These are phyloP conservation scores for Mimachlamys varia DNA, from an alignment of 2,888 invertebrate species.

Conservation along the genomic window DNA sequence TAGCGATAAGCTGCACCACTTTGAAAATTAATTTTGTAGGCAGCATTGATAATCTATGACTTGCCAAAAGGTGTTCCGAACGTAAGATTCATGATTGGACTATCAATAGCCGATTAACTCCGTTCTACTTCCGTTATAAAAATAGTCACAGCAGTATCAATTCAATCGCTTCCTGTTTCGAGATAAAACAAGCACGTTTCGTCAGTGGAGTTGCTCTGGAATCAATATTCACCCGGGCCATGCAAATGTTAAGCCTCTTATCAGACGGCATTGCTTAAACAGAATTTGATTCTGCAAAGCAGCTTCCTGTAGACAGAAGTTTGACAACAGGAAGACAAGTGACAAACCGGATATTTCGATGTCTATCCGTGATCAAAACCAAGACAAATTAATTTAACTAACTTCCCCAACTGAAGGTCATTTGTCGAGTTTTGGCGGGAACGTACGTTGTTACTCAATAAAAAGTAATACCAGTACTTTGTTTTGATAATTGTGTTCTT, in stretches of 20 bases:
- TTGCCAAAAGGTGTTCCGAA: not conserved
- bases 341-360: not conserved
- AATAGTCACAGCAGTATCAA: not conserved
- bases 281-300: not conserved
- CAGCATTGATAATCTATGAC: not conserved
- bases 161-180: not conserved
- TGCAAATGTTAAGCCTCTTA: slow-evolving; percentile 13
- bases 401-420: not conserved
- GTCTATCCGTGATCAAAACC: not conserved
- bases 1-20: not conserved
- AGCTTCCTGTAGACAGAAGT: not conserved
- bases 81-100: not conserved
- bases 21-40: not conserved
- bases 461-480: not conserved
- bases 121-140: not conserved
- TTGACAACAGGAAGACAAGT: not conserved
- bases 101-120: not conserved
- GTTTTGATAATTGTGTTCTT: not conserved
- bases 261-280: not conserved
- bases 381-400: not conserved
- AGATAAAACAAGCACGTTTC: not conserved
- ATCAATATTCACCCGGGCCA: not conserved
- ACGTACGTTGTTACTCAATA: not conserved
- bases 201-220: not conserved
- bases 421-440: not conserved